Evolutionary conservation across 1,140 invertebrate species (phyloP).

Genomic region (Drosophila bocki): DNA sequence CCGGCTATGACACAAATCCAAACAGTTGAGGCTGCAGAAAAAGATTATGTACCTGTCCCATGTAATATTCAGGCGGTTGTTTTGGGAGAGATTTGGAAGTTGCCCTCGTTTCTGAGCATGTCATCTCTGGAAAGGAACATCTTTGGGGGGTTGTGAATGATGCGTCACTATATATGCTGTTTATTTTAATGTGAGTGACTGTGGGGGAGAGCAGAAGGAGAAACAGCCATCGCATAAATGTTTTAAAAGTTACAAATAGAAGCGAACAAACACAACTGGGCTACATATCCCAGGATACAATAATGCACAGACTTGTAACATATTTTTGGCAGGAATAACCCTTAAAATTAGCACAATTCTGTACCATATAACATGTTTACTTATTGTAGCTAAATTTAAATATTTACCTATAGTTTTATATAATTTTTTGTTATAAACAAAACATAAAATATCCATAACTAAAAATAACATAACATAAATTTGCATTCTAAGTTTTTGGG

Average conservation of each 20-base stretch:
- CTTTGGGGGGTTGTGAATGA: neutral
- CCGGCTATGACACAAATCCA: conserved; percentile 24
- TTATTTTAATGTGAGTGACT: neutral
- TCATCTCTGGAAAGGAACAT: conserved; percentile 9
- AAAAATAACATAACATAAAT: no score
- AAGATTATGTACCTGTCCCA: neutral
- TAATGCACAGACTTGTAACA: no score
- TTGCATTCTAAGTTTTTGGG: no score
- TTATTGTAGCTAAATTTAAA: no score
- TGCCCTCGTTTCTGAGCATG: neutral
- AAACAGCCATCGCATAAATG: conserved; percentile 7
- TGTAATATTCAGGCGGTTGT: conserved; percentile 16
- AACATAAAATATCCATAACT: no score
- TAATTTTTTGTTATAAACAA: no score
- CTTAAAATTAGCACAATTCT: neutral
- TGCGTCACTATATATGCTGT: neutral
- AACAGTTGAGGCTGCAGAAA: neutral
- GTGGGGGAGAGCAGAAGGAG: no score
- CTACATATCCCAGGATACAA: neutral
- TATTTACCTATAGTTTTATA: no score
- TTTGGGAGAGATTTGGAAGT: conserved; percentile 1
- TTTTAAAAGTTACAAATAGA: neutral
- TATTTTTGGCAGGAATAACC: neutral
- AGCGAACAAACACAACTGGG: neutral
- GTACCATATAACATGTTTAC: no score